These are phyloP conservation scores for Microplitis manilae DNA, from an alignment of 2,888 invertebrate species.

Conservation along the genomic window DNA sequence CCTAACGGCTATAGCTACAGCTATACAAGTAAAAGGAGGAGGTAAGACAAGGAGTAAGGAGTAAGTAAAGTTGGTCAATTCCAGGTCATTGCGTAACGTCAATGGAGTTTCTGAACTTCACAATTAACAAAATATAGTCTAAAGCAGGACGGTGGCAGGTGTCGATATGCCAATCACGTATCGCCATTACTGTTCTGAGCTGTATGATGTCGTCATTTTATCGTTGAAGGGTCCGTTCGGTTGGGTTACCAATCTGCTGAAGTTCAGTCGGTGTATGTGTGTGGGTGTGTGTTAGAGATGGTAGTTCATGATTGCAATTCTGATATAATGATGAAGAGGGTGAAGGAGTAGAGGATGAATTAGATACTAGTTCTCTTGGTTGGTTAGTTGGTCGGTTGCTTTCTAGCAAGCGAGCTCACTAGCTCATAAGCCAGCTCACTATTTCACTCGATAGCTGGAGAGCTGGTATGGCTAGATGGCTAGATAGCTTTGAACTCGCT, in stretches of 20 bases:
- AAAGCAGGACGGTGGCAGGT: constrained; percentile 53
- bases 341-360: constrained; percentile 22
- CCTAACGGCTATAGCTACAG: neutral
- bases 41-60: constrained; percentile 35
- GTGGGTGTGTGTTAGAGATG: constrained; percentile 32
- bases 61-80: constrained; percentile 39
- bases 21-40: neutral
- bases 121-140: constrained; percentile 56
- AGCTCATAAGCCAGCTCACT: neutral
- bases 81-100: constrained; percentile 42
- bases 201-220: constrained; percentile 44
- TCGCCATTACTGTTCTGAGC: constrained; percentile 53
- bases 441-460: neutral
- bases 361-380: constrained; percentile 8
- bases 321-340: constrained; percentile 21
- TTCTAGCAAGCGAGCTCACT: constrained; percentile 5
- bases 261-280: neutral
- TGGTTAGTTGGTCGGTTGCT: neutral
- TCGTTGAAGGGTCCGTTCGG: constrained; percentile 46
- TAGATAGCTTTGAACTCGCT: neutral
- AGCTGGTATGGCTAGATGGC: neutral
- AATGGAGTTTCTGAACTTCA: constrained; percentile 48
- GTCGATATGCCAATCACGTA: constrained; percentile 64
- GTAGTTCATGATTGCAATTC: constrained; percentile 40
- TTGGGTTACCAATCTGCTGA: constrained; percentile 22